Evolutionary conservation across 2,888 invertebrate genomes (phyloP), one percentile per base, ranked within the genome.

Genomic region (Pachydiplax longipennis): DNA sequence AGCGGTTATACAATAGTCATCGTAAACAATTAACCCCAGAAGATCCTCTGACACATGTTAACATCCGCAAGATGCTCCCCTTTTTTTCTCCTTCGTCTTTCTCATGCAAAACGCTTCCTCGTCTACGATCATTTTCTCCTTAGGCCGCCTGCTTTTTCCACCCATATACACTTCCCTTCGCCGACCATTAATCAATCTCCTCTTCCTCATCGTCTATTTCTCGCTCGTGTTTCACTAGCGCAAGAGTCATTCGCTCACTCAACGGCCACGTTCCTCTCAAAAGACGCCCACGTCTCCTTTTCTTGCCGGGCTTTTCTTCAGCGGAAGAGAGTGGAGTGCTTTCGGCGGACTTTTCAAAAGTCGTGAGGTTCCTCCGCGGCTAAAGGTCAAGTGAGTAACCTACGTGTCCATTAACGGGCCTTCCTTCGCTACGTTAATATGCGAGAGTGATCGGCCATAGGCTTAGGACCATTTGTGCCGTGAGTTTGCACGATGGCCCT

Each of bases 151-250:
- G 87, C 37, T 87, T 87, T 87, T 87, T 65, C 83, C 58, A 35
- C 35, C 53, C 31, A 4, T 53, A 31, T 83, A 31, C 48, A 18
- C 53, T 53, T 83, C 25, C 83, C 82, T 53, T 31, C 48, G 83
- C 58, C 35, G 87, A 87, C 61, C 87, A 87, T 87, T 87, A 87
- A 87, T 87, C 87, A 87, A 87, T 87, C 83, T 83, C 83, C 83
- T 82, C 81, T 22, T 40, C 83, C 83, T 82, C 81, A 2, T 40
- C 83, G 83, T 83, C 87, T 87, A 87, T 87, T 87, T 87, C 87
- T 87, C 83, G 83, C 83, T 83, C 87, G 61, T 87, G 87, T 87
- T 87, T 61, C 87, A 83, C 83, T 83, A 83, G 83, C 83, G 18
- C 83, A 83, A 53, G 83, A 83, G 83, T 83, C 83, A 83, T 83